Conservation (phyloP, 2,888 invertebrate species). For the Neoascia interrupta region DNA sequence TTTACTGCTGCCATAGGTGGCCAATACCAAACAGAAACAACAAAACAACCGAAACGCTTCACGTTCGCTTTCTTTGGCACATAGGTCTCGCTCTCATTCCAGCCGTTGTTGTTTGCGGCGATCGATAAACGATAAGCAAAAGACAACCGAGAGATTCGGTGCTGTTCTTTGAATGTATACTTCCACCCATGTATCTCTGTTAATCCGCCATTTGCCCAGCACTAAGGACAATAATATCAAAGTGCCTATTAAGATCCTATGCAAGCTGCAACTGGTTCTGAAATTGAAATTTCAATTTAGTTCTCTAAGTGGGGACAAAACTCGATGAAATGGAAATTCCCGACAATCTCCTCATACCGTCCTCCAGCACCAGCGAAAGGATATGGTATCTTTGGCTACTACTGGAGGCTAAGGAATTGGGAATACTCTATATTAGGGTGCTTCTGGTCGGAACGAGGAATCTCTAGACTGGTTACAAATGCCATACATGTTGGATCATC, state of each 20-base stretch:
- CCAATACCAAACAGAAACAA: slow-evolving; percentile 11
- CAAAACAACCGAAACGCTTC: slow-evolving; percentile 2
- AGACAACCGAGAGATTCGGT: slow-evolving; percentile 21
- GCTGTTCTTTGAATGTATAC: slow-evolving; percentile 28
- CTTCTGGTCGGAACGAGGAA: slow-evolving; percentile 40
- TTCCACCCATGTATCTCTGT: slow-evolving; percentile 21
- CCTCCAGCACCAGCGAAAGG: slow-evolving; percentile 30
- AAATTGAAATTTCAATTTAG: slow-evolving; percentile 70
- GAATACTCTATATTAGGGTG: slow-evolving; percentile 69
- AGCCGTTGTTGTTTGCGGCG: slow-evolving; percentile 1
- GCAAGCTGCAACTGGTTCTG: slow-evolving; percentile 31
- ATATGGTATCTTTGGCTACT: slow-evolving; percentile 34
- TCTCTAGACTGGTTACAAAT: slow-evolving; percentile 24
- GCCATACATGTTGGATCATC: too few species aligned
- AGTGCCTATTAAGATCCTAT: slow-evolving; percentile 21
- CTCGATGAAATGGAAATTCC: slow-evolving; percentile 66
- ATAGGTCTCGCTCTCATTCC: slow-evolving; percentile 25
- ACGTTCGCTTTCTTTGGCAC: slow-evolving; percentile 50
- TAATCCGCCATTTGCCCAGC: slow-evolving; percentile 49
- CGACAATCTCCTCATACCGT: slow-evolving; percentile 56
- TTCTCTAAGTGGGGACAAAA: slow-evolving; percentile 65
- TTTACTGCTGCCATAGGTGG: background rate
- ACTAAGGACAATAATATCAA: slow-evolving; percentile 1
- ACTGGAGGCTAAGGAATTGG: slow-evolving; percentile 29
- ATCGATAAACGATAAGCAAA: slow-evolving; percentile 60